phyloP scores from a whole-genome alignment of 2,888 invertebrate genomes.

The Pammene fasciana region DNA sequence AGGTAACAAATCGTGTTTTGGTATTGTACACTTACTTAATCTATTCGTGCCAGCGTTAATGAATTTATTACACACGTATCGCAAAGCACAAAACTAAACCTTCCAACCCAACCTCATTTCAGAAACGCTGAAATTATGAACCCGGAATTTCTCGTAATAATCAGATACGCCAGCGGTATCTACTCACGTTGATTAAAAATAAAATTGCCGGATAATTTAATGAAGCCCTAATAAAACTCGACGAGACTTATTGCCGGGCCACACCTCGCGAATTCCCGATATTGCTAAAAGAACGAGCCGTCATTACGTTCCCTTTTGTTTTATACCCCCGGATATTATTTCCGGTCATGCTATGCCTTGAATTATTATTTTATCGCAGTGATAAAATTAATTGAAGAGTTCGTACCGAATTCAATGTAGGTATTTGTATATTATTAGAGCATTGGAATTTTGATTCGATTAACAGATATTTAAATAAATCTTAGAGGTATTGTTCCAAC shows the following conservation, averaged over 20 bases:
- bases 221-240: constrained; percentile 61
- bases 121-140: constrained; percentile 21
- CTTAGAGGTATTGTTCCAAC: too few species aligned
- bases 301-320: constrained; percentile 74
- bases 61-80: not conserved
- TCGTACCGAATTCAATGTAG: too few species aligned
- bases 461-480: too few species aligned
- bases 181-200: constrained; percentile 65
- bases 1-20: too few species aligned
- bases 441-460: too few species aligned
- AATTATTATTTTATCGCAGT: constrained; percentile 73
- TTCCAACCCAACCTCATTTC: not conserved
- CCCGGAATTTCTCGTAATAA: constrained; percentile 30
- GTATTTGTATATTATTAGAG: too few species aligned
- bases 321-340: constrained; percentile 72
- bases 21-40: too few species aligned
- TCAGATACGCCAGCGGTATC: constrained; percentile 34
- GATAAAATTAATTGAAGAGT: constrained; percentile 60
- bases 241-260: constrained; percentile 59
- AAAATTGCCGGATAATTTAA: constrained; percentile 63
- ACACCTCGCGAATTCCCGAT: constrained; percentile 74
- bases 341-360: constrained; percentile 74
- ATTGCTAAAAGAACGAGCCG: constrained; percentile 68
- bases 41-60: too few species aligned
- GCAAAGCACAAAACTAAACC: not conserved